Percentiles rank a stretch among this genome's conserved stretches.
These are phyloP conservation scores for Cyprinus carpio DNA, from an alignment of 2,113 vertebrate species.

Conservation along the genomic window DNA sequence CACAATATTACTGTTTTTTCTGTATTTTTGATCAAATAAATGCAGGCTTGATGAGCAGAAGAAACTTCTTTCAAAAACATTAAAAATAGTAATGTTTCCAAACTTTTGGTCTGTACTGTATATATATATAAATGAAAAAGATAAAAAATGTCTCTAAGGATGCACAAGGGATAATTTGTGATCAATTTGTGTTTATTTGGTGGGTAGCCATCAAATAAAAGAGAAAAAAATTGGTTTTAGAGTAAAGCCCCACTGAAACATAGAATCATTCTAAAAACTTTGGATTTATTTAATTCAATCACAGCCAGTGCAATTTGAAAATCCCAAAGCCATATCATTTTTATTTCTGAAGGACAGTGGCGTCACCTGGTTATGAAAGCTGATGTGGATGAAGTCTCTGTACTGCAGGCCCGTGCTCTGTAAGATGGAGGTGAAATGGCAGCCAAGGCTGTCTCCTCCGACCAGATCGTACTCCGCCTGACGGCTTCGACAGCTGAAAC, in stretches of 20 bases:
- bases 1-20: no score
- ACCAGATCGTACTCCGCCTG: constrained; percentile 80
- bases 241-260: no score
- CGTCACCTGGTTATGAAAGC: constrained; percentile 92
- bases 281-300: neutral
- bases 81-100: no score
- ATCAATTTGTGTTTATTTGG: neutral
- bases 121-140: no score
- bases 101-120: no score
- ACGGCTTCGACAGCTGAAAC: constrained; percentile 78
- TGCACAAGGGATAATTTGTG: no score
- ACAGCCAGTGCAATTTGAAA: neutral
- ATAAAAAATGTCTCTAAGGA: no score
- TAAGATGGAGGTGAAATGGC: constrained; percentile 90
- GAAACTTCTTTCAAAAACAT: no score
- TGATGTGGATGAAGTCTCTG: constrained; percentile 93
- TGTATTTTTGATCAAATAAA: no score
- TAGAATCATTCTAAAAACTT: no score
- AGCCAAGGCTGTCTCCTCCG: constrained; percentile 82
- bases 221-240: no score
- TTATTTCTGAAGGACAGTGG: neutral
- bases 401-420: constrained; percentile 90
- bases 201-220: neutral
- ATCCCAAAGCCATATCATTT: neutral
- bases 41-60: no score